These are phyloP conservation scores for Lichenostomus cassidix DNA, from an alignment of 2,113 vertebrate species.

Conservation along the genomic window DNA sequence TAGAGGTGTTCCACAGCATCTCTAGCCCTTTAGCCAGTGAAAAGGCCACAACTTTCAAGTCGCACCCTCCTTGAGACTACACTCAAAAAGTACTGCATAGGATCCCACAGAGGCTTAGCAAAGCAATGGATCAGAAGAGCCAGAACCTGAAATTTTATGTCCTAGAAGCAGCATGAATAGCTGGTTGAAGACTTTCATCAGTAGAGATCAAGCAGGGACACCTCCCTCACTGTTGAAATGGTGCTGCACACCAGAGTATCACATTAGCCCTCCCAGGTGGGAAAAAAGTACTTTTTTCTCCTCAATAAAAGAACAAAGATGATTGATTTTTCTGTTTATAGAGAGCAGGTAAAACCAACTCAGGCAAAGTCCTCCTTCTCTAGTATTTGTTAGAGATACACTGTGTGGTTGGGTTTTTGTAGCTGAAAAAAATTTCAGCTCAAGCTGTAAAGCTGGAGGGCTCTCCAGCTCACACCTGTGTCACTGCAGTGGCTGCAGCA, in stretches of 20 bases:
- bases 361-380: neutral
- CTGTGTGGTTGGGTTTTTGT: neutral
- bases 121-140: neutral
- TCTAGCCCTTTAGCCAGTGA: neutral
- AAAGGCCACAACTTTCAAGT: neutral
- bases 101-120: neutral
- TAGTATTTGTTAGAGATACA: neutral
- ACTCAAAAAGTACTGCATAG: neutral
- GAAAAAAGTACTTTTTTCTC: neutral
- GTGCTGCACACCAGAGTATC: conserved; percentile 9
- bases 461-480: neutral
- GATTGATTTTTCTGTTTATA: conserved; percentile 67
- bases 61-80: rapidly evolving
- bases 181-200: neutral
- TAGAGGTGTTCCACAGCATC: neutral
- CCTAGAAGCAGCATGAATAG: neutral
- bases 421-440: neutral
- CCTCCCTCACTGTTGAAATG: neutral
- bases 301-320: conserved; percentile 26
- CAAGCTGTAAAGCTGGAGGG: neutral
- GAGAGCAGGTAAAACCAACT: neutral
- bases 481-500: neutral
- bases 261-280: conserved; percentile 31
- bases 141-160: neutral
- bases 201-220: neutral